Base-by-base conservation (phyloP, 1,140 invertebrate species). In the Hermatobates lingyangjiaoensis region DNA sequence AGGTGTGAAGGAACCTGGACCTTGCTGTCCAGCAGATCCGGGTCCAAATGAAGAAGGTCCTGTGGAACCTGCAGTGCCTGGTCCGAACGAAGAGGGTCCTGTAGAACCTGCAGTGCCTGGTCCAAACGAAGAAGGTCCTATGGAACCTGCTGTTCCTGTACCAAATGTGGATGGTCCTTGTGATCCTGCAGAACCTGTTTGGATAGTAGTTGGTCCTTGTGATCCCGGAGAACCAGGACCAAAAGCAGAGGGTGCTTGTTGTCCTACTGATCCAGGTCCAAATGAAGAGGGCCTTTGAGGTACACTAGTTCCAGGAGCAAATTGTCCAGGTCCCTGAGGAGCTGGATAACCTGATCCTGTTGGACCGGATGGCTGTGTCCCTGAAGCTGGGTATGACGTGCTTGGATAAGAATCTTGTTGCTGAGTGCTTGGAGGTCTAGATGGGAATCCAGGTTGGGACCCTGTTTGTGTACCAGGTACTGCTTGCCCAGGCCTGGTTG, bases 131-230 rank as follows among this genome's bases (percentile, higher is more conserved):
- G 48, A 50, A 21, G 60, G 57, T 12, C 60, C 56, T 30, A 54
- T 52, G 39, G 58, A 52, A 24, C 57, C 55, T 21, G 57, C 48
- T 18, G 52, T 49, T 44, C 57, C 57, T 24, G 60, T 61, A 27
- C 51, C 47, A 44, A 54, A 60, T 55, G 57, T 47, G 55, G 61
- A 54, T 25, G 61, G 55, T 49, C 57, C 57, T 53, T 55, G 51
- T 1, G 51, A 26, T 21, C 60, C 58, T 3, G 61, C 52, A 44
- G 45, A 51, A 38, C 63, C 59, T 14, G 61, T 57, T 21, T 26
- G 26, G 44, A 45, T 50, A 51, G 27, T 48, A 25, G 54, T 55
- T 24, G 59, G 55, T 15, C 57, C 60, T 51, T 47, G 49, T 4
- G 20, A 12, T 7, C 54, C 56, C 20, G 42, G 26, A 30, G 7